These are phyloP conservation scores for Muntiacus muntjak DNA, from an alignment of 2,113 vertebrate species.

Conservation along the genomic window DNA sequence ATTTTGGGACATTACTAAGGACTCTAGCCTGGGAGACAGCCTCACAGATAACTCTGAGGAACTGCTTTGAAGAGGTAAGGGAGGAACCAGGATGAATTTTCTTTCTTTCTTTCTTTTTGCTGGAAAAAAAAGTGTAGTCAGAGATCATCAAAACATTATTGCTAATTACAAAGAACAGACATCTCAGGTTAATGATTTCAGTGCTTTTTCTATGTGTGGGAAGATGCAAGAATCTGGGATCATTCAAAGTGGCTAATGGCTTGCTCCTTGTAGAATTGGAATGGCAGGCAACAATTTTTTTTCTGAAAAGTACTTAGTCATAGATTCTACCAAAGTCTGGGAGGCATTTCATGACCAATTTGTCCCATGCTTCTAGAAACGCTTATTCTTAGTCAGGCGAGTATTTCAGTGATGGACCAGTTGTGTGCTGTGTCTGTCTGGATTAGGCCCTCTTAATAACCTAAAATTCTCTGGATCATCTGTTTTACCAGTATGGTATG, in stretches of 20 bases:
- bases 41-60: background rate
- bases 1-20: background rate
- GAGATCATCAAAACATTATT: background rate
- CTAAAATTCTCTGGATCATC: background rate
- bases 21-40: background rate
- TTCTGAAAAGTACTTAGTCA: background rate
- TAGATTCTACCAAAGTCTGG: background rate
- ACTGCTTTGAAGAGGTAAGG: background rate
- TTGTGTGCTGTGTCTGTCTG: background rate
- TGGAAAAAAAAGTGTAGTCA: background rate
- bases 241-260: background rate
- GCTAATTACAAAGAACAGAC: background rate
- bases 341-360: background rate
- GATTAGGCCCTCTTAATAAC: background rate
- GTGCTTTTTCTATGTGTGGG: background rate
- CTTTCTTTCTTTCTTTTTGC: background rate
- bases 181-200: background rate
- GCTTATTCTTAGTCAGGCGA: background rate
- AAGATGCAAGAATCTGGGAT: background rate
- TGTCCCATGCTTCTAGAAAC: background rate
- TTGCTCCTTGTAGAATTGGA: background rate
- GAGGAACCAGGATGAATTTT: background rate
- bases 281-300: background rate
- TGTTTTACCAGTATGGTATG: background rate
- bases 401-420: background rate